Evolutionary conservation across 2,113 vertebrate genomes (phyloP), one percentile per base, ranked within the genome.

Genomic region (Cheilinus undulatus): DNA sequence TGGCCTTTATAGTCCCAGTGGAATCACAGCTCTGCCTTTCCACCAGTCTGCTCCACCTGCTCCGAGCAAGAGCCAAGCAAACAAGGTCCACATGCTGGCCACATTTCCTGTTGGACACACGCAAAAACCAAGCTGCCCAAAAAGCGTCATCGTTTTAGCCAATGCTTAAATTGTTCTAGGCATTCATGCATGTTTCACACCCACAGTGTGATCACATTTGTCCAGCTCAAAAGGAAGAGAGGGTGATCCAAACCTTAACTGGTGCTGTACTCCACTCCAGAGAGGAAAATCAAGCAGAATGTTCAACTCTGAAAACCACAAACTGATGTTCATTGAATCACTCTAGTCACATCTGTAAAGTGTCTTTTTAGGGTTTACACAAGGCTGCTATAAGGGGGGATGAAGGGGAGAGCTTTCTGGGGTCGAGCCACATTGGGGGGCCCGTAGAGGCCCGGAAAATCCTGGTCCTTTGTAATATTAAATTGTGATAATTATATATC

Each of bases 111-210:
- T 68, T 36, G 19, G 0, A 76, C 28, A 23, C 54, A 78, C 13
- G 45, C 20, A 38, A 72, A 73, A 45, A 24, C 15, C 2, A 15
- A 51, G 26, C 58, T 4, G 4, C 28, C 42, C 24, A 50, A 36
- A 52, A 38, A 46, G 73, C 36, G 69, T 76, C 73, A 84, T 61
- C 59, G 22, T 46, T 64, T 57, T 23, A 56, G 64, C 77, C 78
- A 68, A 30, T 63, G 56, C 68, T 70, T 75, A 69, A 71, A 83
- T 46, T 48, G 54, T 64, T 84, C 24, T 52, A 70, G 70, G 84
- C 80, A 61, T 59, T 84, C 82, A 80, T 73, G 73, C 80, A 66
- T 83, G 79, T 88, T 78, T 85, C 70, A 80, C 79, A 81, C 83
- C 49, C 78, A 76, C 82, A 85, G 83, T 79, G 70, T 74, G 83